phyloP scores from a whole-genome alignment of 1,140 invertebrate genomes.

The Lucilia cuprina region DNA sequence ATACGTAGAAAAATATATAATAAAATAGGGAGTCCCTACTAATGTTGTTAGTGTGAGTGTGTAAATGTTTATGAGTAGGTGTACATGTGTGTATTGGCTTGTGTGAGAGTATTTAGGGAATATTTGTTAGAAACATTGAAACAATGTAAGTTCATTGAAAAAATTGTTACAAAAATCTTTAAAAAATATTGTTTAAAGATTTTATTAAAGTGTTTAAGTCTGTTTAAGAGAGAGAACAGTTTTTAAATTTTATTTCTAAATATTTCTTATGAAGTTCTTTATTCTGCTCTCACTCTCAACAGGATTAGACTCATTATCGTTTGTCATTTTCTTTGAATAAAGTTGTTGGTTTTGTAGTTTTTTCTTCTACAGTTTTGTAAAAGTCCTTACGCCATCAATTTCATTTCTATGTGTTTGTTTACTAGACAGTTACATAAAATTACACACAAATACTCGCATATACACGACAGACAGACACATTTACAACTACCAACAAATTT shows the following conservation, averaged over 20 bases:
- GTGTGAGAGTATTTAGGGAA: neutral
- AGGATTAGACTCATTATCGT: constrained; percentile 9
- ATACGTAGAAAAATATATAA: constrained; percentile 31
- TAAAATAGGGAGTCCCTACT: constrained; percentile 29
- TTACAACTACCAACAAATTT: too few relatives aligned
- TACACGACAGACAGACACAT: neutral
- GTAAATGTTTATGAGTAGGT: neutral
- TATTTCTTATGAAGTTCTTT: neutral
- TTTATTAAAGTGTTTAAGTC: neutral
- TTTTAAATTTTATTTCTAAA: neutral
- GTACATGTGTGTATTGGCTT: neutral
- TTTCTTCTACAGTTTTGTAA: neutral
- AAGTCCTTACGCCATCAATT: neutral
- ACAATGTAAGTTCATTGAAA: neutral
- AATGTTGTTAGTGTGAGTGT: too few relatives aligned
- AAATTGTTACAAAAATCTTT: neutral
- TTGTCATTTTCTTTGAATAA: neutral
- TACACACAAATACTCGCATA: neutral
- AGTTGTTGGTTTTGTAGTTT: neutral
- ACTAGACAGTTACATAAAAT: neutral
- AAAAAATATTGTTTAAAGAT: neutral
- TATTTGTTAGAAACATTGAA: neutral
- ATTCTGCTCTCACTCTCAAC: neutral
- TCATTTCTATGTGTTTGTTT: neutral
- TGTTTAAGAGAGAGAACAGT: neutral